A percentile compares a stretch with the other conserved stretches of the same genome.
Conservation (phyloP, 1,140 invertebrate genomes). For the Dendrolimus punctatus region DNA sequence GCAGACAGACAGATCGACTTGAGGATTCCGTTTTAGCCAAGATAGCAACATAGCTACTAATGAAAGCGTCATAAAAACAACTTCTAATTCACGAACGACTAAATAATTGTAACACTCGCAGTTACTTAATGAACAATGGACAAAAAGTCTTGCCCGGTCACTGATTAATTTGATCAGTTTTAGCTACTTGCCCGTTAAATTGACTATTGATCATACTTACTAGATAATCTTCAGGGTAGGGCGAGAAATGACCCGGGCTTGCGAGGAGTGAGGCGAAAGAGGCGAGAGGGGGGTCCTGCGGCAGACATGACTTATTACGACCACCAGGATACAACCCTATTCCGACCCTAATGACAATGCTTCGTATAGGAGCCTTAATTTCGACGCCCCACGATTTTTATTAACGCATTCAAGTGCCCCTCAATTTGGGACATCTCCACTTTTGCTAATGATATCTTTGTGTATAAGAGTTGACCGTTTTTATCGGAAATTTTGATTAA, state of each 20-base stretch:
- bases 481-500: too few relatives aligned
- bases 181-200: conserved; percentile 46
- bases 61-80: too few relatives aligned
- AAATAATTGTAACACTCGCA: neutral
- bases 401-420: conserved; percentile 55
- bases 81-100: too few relatives aligned
- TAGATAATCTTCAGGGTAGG: conserved; percentile 44
- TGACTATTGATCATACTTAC: conserved; percentile 59
- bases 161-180: conserved; percentile 31
- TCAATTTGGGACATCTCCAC: conserved; percentile 42
- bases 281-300: conserved; percentile 42
- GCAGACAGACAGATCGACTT: neutral
- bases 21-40: too few relatives aligned
- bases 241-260: conserved; percentile 37
- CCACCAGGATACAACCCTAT: conserved; percentile 65
- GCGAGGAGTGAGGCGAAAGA: conserved; percentile 14
- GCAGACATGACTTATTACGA: conserved; percentile 66
- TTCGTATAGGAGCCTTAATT: conserved; percentile 61
- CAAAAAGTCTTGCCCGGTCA: conserved; percentile 14
- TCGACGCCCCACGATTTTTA: conserved; percentile 66
- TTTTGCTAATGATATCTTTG: conserved; percentile 14
- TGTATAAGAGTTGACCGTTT: too few relatives aligned
- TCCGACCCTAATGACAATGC: conserved; percentile 63
- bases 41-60: too few relatives aligned
- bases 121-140: conserved; percentile 14